Percentiles rank a stretch among this genome's conserved stretches.
phyloP scores from a whole-genome alignment of 2,113 vertebrate species.

The Thalassarche chlororhynchos region DNA sequence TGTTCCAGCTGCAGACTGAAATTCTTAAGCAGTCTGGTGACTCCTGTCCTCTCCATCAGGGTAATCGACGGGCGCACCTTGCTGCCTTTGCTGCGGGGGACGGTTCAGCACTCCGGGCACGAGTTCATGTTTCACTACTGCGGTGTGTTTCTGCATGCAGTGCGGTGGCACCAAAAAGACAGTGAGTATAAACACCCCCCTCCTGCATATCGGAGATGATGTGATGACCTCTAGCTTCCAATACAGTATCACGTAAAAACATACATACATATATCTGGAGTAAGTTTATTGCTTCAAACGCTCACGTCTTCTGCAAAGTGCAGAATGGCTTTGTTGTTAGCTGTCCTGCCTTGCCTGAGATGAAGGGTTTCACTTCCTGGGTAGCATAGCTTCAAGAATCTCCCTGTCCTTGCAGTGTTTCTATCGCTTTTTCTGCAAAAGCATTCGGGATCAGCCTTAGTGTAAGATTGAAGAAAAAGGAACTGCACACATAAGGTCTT shows the following conservation, averaged over 20 bases:
- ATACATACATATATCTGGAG: fast-evolving
- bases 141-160: conserved; percentile 78
- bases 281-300: not conserved
- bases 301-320: not conserved
- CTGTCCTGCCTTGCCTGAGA: not conserved
- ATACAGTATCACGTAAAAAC: not conserved
- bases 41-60: conserved; percentile 28
- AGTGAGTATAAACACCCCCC: conserved; percentile 71
- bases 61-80: conserved; percentile 77
- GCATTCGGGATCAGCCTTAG: not conserved
- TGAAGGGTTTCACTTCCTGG: not conserved
- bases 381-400: not conserved
- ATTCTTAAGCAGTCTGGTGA: not conserved
- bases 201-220: not conserved
- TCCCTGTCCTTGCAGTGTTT: not conserved
- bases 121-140: conserved; percentile 93
- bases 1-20: not conserved
- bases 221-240: not conserved
- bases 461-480: not conserved
- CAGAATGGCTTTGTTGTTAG: not conserved
- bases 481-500: not conserved
- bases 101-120: conserved; percentile 69
- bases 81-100: conserved; percentile 79
- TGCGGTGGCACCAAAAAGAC: conserved; percentile 82
- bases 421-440: not conserved